Evolutionary conservation across 2,888 invertebrate species (phyloP).

Genomic region (Megamerina dolium): DNA sequence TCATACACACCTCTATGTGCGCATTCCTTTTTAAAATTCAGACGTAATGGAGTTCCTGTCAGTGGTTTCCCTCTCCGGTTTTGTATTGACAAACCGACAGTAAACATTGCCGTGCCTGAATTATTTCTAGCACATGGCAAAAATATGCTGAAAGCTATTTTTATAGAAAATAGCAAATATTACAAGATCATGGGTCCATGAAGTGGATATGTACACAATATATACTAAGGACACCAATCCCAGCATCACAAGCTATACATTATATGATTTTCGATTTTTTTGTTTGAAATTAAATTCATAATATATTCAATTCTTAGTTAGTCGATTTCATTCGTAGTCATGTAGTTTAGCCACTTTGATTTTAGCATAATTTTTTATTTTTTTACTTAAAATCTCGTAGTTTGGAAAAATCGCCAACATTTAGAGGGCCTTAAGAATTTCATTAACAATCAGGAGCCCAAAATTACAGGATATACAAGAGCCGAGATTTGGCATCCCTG

Average conservation of each 20-base stretch:
- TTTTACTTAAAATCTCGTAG: no score
- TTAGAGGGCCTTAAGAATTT: not conserved
- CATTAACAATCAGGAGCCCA: slow-evolving; percentile 2
- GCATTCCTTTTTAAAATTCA: slow-evolving; percentile 88
- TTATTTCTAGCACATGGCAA: slow-evolving; percentile 78
- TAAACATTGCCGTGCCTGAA: slow-evolving; percentile 81
- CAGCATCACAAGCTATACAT: no score
- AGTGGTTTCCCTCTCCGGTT: slow-evolving; percentile 72
- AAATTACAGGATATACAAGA: not conserved
- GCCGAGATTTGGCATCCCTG: not conserved
- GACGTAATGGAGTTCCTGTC: slow-evolving; percentile 79
- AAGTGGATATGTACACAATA: no score
- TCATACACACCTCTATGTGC: slow-evolving; percentile 83
- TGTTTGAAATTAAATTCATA: no score
- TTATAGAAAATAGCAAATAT: slow-evolving; percentile 6
- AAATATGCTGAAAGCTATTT: slow-evolving; percentile 78
- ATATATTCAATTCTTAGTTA: no score
- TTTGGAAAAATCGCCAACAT: not conserved
- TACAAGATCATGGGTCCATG: no score
- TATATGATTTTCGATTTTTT: no score
- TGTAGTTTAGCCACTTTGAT: no score
- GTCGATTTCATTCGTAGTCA: no score
- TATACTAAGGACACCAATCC: no score
- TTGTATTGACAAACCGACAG: slow-evolving; percentile 78
- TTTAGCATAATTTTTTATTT: no score